These are phyloP conservation scores for Origma solitaria DNA, from an alignment of 2,113 vertebrate species.

Conservation along the genomic window DNA sequence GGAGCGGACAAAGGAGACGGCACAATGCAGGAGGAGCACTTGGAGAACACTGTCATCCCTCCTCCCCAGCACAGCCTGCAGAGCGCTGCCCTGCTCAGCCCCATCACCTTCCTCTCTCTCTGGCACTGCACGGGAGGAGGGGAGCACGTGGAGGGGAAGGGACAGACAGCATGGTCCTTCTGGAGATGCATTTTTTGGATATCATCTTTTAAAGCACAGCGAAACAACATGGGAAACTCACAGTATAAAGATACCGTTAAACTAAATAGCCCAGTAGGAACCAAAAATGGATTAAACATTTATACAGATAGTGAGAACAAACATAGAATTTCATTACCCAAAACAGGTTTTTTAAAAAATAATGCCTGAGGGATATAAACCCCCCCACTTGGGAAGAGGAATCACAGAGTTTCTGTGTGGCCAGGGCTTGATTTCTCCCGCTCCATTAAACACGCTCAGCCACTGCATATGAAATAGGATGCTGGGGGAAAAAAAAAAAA, in stretches of 20 bases:
- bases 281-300: background rate
- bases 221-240: background rate
- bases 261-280: background rate
- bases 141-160: background rate
- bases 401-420: background rate
- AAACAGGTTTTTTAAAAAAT: background rate
- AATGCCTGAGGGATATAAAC: background rate
- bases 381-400: background rate
- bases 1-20: background rate
- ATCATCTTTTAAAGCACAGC: background rate
- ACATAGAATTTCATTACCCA: background rate
- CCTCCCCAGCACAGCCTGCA: background rate
- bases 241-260: background rate
- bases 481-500: background rate
- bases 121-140: background rate
- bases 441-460: background rate
- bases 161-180: background rate
- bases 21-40: slow-evolving; percentile 21
- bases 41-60: background rate
- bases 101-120: background rate
- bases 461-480: background rate
- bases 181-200: background rate
- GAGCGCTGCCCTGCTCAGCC: background rate
- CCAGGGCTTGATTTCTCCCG: background rate
- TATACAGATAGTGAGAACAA: background rate